Conservation (phyloP, 2,888 invertebrate genomes). For the Cataglyphis cursor region DNA sequence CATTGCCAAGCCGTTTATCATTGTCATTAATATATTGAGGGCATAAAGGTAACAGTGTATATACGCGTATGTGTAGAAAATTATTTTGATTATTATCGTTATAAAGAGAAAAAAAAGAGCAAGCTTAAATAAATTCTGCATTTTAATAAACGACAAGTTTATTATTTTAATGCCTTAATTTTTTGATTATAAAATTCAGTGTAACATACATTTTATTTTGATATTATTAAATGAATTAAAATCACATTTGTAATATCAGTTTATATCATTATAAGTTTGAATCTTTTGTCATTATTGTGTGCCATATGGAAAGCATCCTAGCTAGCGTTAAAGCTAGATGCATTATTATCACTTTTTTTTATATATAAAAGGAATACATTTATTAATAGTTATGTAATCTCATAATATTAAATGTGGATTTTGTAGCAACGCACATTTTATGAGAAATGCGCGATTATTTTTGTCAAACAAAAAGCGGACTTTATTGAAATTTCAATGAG, state of each 20-base stretch:
- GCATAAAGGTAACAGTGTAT: background rate
- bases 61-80: background rate
- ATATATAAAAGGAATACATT: conserved; percentile 10
- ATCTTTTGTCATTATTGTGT: conserved; percentile 7
- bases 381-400: conserved; percentile 35
- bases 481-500: conserved; percentile 49
- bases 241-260: background rate
- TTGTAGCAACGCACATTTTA: conserved; percentile 30
- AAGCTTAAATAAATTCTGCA: background rate
- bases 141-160: background rate
- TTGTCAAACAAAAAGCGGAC: conserved; percentile 33
- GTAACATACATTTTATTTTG: background rate
- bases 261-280: background rate
- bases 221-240: background rate
- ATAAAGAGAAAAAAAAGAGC: background rate
- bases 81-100: background rate
- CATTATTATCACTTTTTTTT: background rate
- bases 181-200: background rate
- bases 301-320: background rate
- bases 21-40: background rate
- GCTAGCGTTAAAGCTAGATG: background rate
- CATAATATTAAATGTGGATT: conserved; percentile 26
- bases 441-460: conserved; percentile 42
- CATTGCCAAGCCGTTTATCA: background rate
- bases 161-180: conserved; percentile 1